Evolutionary conservation across 2,888 invertebrate species (phyloP).

Genomic region (Epinotia bilunana): DNA sequence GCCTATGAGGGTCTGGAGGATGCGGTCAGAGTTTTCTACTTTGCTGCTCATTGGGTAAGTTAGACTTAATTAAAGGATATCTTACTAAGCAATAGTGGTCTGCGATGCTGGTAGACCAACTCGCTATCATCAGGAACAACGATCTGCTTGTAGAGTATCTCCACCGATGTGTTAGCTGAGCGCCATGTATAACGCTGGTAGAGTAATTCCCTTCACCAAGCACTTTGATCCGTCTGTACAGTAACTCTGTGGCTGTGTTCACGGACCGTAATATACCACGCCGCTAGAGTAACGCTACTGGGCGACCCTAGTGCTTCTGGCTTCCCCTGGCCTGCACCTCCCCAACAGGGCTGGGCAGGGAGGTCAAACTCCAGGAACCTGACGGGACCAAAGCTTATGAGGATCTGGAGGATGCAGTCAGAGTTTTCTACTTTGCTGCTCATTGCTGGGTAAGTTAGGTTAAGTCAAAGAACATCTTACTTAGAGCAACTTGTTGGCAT

Average conservation of each 20-base stretch:
- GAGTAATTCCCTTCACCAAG: background rate
- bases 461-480: background rate
- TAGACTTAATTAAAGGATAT: background rate
- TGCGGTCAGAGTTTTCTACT: conserved; percentile 90
- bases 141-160: background rate
- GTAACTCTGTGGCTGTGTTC: conserved; percentile 10
- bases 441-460: conserved; percentile 91
- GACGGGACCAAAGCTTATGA: conserved; percentile 77
- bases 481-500: conserved; percentile 50
- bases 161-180: background rate
- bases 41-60: conserved; percentile 95
- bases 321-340: too few species aligned
- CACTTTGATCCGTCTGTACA: background rate
- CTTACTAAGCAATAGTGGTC: too few species aligned
- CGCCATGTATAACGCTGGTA: background rate
- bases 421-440: conserved; percentile 94
- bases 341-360: too few species aligned
- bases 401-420: conserved; percentile 85
- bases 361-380: conserved; percentile 75
- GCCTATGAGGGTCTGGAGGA: conserved; percentile 85
- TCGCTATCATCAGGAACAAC: background rate
- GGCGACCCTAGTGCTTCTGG: conserved; percentile 86
- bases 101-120: background rate
- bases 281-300: conserved; percentile 67
- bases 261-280: too few species aligned